Conservation (phyloP, 2,113 vertebrate genomes). For the crab-eating macaque (Macaca fascicularis) region DNA sequence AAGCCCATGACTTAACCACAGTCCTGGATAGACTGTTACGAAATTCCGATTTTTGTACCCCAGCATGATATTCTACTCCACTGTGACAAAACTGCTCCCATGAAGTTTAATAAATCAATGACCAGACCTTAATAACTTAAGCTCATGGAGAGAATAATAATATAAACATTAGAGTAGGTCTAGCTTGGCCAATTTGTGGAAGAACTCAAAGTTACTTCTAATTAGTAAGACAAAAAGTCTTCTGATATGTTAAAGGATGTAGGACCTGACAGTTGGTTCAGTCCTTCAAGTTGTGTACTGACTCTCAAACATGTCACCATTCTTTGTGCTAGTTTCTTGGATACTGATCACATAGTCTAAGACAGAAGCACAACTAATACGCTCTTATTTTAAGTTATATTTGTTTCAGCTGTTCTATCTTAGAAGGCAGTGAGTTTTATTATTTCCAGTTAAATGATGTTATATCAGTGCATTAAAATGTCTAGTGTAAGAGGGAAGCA, state of each 20-base stretch:
- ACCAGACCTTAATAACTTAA: not conserved
- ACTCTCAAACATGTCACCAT: not conserved
- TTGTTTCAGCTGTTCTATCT: not conserved
- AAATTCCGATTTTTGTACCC: not conserved
- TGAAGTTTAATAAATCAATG: not conserved
- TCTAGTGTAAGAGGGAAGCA: not conserved
- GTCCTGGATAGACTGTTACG: not conserved
- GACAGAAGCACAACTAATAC: not conserved
- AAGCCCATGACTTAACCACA: not conserved
- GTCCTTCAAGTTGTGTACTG: not conserved
- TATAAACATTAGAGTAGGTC: not conserved
- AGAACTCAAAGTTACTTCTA: not conserved
- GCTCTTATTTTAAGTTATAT: not conserved
- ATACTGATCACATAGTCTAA: not conserved
- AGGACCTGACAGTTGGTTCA: not conserved
- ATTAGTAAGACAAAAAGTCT: not conserved
- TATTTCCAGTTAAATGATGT: not conserved
- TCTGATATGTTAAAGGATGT: not conserved
- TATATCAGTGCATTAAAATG: not conserved
- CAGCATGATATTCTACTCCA: not conserved
- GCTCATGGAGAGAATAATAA: not conserved
- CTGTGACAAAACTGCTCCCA: not conserved
- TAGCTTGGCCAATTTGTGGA: not conserved
- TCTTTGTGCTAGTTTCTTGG: not conserved
- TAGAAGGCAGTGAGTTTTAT: not conserved